These are phyloP conservation scores for Ctenomys sociabilis DNA, from an alignment of 2,113 vertebrate species.

Conservation along the genomic window DNA sequence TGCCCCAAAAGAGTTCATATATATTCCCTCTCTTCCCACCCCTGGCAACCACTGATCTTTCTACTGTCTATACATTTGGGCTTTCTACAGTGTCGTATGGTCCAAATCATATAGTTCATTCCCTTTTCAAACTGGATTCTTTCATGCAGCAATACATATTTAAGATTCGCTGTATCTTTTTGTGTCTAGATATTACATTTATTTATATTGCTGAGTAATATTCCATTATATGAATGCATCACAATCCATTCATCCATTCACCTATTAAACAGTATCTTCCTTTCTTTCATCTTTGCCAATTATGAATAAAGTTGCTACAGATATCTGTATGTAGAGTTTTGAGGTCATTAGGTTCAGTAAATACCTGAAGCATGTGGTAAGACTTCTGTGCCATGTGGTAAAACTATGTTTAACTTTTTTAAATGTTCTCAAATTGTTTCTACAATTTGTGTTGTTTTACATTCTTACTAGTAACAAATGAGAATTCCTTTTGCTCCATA, in stretches of 20 bases:
- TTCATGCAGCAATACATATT: slow-evolving; percentile 40
- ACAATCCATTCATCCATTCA: slow-evolving; percentile 38
- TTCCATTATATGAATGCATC: neutral
- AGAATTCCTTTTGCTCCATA: neutral
- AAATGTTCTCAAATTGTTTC: neutral
- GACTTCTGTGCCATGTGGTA: neutral
- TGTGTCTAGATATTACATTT: slow-evolving; percentile 48
- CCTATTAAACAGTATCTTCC: slow-evolving; percentile 29
- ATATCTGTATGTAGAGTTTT: slow-evolving; percentile 18
- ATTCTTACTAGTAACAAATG: neutral
- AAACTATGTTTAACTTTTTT: slow-evolving; percentile 8
- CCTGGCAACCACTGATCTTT: slow-evolving; percentile 10
- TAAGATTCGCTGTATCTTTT: slow-evolving; percentile 21
- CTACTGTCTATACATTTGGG: slow-evolving; percentile 18
- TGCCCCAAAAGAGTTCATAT: slow-evolving; percentile 32
- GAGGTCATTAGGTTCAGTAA: slow-evolving; percentile 3
- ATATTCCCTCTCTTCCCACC: neutral
- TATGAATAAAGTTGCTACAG: slow-evolving; percentile 25
- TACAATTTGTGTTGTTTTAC: slow-evolving; percentile 43
- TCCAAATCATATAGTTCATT: neutral
- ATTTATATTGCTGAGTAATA: slow-evolving; percentile 50
- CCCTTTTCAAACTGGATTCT: slow-evolving; percentile 1
- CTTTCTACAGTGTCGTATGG: slow-evolving; percentile 2
- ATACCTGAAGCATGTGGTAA: neutral
- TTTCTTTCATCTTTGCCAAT: slow-evolving; percentile 42